phyloP scores from a whole-genome alignment of 2,888 invertebrate species.

The Noctuana brunneofusca region DNA sequence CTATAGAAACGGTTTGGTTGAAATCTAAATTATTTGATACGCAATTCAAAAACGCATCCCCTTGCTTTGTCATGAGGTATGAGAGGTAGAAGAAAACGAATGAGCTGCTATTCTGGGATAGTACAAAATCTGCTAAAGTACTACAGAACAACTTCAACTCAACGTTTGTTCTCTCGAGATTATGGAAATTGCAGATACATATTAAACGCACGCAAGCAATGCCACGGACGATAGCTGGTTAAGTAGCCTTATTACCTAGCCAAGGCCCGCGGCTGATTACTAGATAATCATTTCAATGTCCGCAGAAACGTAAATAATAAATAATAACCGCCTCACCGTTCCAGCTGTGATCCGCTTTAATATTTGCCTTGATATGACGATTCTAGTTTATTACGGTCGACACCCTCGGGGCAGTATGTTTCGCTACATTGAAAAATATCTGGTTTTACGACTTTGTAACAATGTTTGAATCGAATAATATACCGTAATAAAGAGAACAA shows the following conservation, averaged over 20 bases:
- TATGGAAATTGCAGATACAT: conserved; percentile 32
- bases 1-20: too few species aligned
- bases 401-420: conserved; percentile 24
- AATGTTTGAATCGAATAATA: conserved; percentile 9
- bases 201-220: conserved; percentile 32
- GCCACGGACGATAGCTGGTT: conserved; percentile 25
- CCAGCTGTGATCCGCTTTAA: conserved; percentile 31
- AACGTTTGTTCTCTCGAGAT: conserved; percentile 14
- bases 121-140: not conserved
- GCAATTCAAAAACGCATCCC: too few species aligned
- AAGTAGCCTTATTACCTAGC: conserved; percentile 31
- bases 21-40: too few species aligned
- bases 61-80: too few species aligned
- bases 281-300: conserved; percentile 35
- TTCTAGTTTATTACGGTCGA: conserved; percentile 27
- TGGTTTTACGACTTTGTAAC: conserved; percentile 19
- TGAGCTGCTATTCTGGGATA: too few species aligned
- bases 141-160: not conserved
- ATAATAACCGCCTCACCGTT: conserved; percentile 25
- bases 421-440: conserved; percentile 29
- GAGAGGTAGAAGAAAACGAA: too few species aligned
- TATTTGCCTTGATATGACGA: conserved; percentile 31
- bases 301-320: conserved; percentile 35
- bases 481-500: conserved; percentile 4
- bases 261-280: conserved; percentile 29